Percentiles rank a stretch among this genome's conserved stretches.
Evolutionary conservation across 1,140 invertebrate genomes (phyloP).

Genomic region (Steinernema feltiae): DNA sequence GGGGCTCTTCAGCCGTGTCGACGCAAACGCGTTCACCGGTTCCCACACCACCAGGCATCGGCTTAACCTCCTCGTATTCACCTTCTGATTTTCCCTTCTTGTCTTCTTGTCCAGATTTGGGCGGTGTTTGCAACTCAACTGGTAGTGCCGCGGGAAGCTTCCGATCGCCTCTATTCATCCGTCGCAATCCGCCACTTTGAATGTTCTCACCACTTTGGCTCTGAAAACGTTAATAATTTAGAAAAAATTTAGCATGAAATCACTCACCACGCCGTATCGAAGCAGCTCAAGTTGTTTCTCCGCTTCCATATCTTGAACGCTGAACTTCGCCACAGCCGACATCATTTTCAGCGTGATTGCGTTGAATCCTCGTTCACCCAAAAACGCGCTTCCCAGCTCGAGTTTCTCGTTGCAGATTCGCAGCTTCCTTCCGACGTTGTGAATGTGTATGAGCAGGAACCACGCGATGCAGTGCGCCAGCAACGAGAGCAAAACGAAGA

Average conservation of each 20-base stretch:
- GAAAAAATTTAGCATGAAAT: background rate
- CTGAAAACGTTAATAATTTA: background rate
- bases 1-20: background rate
- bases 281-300: background rate
- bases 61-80: constrained; percentile 1
- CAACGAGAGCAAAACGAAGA: background rate
- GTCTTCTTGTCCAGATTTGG: background rate
- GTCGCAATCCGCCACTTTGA: background rate
- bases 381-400: background rate
- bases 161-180: background rate
- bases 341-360: background rate
- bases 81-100: background rate
- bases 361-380: background rate
- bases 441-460: background rate
- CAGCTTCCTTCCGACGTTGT: background rate
- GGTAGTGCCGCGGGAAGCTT: background rate
- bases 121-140: background rate
- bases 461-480: background rate
- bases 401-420: constrained; percentile 1
- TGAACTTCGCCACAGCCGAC: background rate
- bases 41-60: background rate
- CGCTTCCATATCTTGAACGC: background rate
- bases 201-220: background rate
- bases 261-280: background rate
- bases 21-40: background rate